Evolutionary conservation across 2,888 invertebrate species (phyloP), one percentile per base, ranked within the genome.

Genomic region (Rhagophthalmus giganteus): DNA sequence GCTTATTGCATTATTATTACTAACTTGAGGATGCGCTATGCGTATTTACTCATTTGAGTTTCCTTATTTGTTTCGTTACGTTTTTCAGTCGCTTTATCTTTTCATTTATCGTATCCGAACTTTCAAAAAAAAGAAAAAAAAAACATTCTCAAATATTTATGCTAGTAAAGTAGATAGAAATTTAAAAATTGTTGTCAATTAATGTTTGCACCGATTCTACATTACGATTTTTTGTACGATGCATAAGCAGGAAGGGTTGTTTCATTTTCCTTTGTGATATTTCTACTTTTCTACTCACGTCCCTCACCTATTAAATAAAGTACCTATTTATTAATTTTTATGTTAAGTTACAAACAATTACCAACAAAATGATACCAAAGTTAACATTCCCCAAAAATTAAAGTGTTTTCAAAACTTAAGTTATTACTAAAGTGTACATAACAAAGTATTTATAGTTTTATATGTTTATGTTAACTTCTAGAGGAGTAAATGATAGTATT

Each of bases 341-440:
- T n/a, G 9, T 47, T 52, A 52, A 52, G 52, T 48, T 51, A 44
- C 44, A 40, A 49, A 54, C 54, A 61, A 71, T 72, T 73, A 74
- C 72, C 72, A 74, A 72, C 72, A 71, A 73, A 72, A 71, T 74
- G 73, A 83, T 84, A 82, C 84, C 84, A 84, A 84, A 84, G 84
- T 83, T 82, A 83, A 84, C 83, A 84, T 84, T 84, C 84, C 84
- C 82, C 80, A 81, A 74, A 75, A 72, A 73, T 70, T 68, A 38
- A 50, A 46, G 37, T 66, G 65, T 69, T 69, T 71, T 68, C 66
- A 67, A 68, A 69, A 69, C 63, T 65, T 68, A 67, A 65, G 67
- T 69, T 71, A 70, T 60, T 58, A 56, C 70, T 65, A 67, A 67
- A 64, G 66, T 70, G 67, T 71, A 71, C 64, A 70, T 71, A 70